A percentile compares a stretch with the other conserved stretches of the same genome.
Conservation (phyloP, 2,888 invertebrate species). For the Graphium colonna region DNA sequence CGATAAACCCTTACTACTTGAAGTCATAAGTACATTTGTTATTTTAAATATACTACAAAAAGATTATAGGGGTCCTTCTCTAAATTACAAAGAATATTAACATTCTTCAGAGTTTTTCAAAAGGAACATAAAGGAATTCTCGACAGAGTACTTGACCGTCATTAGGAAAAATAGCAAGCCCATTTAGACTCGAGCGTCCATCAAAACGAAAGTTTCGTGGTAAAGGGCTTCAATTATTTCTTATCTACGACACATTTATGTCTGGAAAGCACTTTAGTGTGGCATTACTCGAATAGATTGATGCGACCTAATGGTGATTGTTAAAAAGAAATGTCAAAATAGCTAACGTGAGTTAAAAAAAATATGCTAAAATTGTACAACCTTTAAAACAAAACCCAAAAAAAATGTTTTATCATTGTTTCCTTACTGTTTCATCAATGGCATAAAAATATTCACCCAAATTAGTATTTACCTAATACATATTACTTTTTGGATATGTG, state of each 20-base stretch:
- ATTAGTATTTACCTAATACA: no score
- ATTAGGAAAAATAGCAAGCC: constrained; percentile 24
- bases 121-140: constrained; percentile 19
- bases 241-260: not conserved
- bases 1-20: no score
- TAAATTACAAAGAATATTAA: no score
- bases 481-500: no score
- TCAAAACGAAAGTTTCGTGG: constrained; percentile 13
- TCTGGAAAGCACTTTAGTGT: not conserved
- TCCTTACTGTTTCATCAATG: no score
- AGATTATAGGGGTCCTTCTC: no score
- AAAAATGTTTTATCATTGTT: no score
- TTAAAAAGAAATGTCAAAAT: not conserved
- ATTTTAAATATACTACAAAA: no score
- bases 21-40: no score
- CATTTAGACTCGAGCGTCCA: constrained; percentile 17
- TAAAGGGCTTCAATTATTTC: constrained; percentile 14
- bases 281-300: not conserved
- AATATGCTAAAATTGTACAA: not conserved
- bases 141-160: constrained; percentile 20
- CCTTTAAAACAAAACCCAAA: not conserved
- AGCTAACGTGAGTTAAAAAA: no score
- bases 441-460: no score
- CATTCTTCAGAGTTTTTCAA: not conserved
- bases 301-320: not conserved